These are phyloP conservation scores for Platanista minor DNA, from an alignment of 2,113 vertebrate species.

Conservation along the genomic window DNA sequence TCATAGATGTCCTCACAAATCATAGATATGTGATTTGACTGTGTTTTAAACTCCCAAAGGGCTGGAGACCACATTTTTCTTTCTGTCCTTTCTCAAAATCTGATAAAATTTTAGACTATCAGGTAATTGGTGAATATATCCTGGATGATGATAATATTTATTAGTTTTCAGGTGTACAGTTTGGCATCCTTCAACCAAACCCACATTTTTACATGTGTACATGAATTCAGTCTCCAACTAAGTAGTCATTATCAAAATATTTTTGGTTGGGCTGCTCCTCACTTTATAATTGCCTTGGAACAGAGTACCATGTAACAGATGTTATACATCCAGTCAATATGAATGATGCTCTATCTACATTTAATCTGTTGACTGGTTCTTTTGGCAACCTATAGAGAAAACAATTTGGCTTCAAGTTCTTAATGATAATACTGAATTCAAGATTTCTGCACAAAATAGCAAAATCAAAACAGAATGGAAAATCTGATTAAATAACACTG, in stretches of 20 bases:
- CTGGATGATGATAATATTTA: neutral
- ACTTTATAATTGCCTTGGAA: neutral
- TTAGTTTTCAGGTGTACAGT: neutral
- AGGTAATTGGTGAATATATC: neutral
- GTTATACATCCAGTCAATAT: neutral
- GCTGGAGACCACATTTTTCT: neutral
- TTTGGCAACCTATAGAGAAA: neutral
- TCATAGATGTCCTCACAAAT: neutral
- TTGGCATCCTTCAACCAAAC: neutral
- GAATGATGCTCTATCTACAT: neutral
- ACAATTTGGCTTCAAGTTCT: neutral
- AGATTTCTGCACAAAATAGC: neutral
- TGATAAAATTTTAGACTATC: neutral
- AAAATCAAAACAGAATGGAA: neutral
- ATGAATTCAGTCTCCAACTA: neutral
- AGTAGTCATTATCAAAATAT: neutral
- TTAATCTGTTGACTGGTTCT: neutral
- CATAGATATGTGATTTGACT: neutral
- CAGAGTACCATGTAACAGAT: neutral
- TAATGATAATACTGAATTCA: neutral
- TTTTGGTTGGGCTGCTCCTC: neutral
- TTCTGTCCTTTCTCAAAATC: neutral
- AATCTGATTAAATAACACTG: neutral
- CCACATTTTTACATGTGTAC: neutral
- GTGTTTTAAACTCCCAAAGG: neutral